These are phyloP conservation scores for Acrobasis suavella DNA, from an alignment of 2,888 invertebrate genomes.

Conservation along the genomic window DNA sequence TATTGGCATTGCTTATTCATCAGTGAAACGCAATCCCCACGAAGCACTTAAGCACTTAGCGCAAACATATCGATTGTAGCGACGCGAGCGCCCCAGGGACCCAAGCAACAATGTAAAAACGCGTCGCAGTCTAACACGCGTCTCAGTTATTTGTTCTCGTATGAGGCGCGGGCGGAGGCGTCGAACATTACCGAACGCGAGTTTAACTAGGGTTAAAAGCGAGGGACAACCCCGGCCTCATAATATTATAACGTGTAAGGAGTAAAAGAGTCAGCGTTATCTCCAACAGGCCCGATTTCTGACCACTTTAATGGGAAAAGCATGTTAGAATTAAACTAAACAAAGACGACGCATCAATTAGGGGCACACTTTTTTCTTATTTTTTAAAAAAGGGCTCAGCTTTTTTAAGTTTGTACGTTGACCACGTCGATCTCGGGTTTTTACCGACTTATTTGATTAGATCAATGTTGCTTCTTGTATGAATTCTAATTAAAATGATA, in stretches of 20 bases:
- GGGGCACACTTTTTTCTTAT: conserved; percentile 67
- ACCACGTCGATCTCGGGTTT: conserved; percentile 67
- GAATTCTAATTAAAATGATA: conserved; percentile 75
- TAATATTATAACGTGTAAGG: conserved; percentile 81
- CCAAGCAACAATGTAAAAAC: conserved; percentile 72
- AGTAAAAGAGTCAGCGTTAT: conserved; percentile 80
- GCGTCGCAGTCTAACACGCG: conserved; percentile 62
- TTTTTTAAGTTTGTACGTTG: conserved; percentile 76
- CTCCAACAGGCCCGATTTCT: conserved; percentile 75
- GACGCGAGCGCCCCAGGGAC: conserved; percentile 68
- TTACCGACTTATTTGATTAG: conserved; percentile 76
- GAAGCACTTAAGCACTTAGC: conserved; percentile 80
- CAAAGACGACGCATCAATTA: conserved; percentile 84
- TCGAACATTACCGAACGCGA: conserved; percentile 49
- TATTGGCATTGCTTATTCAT: conserved; percentile 72
- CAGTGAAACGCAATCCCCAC: conserved; percentile 71
- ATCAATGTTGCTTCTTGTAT: conserved; percentile 78
- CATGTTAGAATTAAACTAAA: conserved; percentile 84
- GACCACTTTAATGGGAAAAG: conserved; percentile 83
- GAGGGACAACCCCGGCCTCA: conserved; percentile 60
- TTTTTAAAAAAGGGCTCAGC: conserved; percentile 72
- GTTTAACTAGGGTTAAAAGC: conserved; percentile 72
- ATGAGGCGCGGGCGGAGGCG: conserved; percentile 53
- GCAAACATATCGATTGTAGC: conserved; percentile 77
- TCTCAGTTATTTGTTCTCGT: conserved; percentile 69